Percentiles rank a stretch among this genome's conserved stretches.
Conservation (phyloP, 2,113 vertebrate species). For the Dunckerocampus dactyliophorus region DNA sequence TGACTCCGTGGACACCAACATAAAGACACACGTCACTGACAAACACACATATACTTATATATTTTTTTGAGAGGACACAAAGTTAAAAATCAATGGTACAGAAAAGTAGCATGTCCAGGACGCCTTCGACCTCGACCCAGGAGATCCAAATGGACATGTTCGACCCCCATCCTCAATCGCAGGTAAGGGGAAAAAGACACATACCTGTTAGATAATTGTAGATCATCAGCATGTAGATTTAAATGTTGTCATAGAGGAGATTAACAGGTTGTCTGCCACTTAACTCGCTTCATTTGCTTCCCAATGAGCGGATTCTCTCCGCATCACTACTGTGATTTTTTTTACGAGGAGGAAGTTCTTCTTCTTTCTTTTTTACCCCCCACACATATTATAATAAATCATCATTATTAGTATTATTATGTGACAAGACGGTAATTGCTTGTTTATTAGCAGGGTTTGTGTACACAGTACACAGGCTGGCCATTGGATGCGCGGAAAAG, state of each 20-base stretch:
- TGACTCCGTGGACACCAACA: constrained; percentile 45
- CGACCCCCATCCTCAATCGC: constrained; percentile 87
- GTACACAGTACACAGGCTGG: constrained; percentile 5
- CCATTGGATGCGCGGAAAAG: constrained; percentile 15
- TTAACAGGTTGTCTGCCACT: constrained; percentile 65
- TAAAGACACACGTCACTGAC: constrained; percentile 23
- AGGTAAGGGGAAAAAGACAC: constrained; percentile 74
- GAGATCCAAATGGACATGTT: constrained; percentile 98
- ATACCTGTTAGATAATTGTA: background rate
- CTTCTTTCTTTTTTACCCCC: background rate
- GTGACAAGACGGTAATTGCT: background rate
- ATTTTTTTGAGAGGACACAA: constrained; percentile 50
- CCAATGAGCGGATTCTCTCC: constrained; percentile 1
- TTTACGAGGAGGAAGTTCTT: background rate
- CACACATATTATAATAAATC: no score
- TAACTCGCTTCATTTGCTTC: constrained; percentile 14
- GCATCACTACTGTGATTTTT: background rate
- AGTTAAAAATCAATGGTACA: constrained; percentile 87
- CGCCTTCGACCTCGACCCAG: constrained; percentile 92
- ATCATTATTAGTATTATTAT: background rate
- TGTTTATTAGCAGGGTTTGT: constrained; percentile 11
- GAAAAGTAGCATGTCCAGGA: constrained; percentile 95
- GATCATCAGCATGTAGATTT: no score
- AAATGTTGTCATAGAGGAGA: constrained; percentile 7
- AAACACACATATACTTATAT: constrained; percentile 23